These are phyloP conservation scores for Spodoptera frugiperda DNA, from an alignment of 1,140 invertebrate species.

Conservation along the genomic window DNA sequence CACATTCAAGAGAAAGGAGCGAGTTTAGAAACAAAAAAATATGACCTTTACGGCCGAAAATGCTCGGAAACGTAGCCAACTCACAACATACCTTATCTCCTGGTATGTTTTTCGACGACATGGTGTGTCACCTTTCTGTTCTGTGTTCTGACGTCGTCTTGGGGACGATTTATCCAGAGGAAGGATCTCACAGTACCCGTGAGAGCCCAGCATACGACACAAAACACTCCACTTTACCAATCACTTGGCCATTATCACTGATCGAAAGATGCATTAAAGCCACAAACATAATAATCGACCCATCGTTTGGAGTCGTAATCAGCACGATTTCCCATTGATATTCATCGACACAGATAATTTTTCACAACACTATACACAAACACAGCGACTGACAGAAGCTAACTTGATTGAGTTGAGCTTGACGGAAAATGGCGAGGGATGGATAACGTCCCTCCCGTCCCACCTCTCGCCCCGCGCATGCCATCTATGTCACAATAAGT, in stretches of 20 bases:
- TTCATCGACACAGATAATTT: conserved; percentile 84
- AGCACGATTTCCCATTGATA: conserved; percentile 85
- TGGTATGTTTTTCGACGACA: conserved; percentile 83
- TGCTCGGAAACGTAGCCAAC: conserved; percentile 53
- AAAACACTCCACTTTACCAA: conserved; percentile 82
- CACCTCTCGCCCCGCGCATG: conserved; percentile 71
- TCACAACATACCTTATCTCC: conserved; percentile 81
- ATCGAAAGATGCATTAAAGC: conserved; percentile 79
- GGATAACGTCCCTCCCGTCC: conserved; percentile 66
- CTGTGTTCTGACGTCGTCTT: conserved; percentile 77
- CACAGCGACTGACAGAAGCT: conserved; percentile 83
- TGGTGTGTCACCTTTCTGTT: conserved; percentile 78
- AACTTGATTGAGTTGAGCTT: conserved; percentile 82
- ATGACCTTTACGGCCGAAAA: conserved; percentile 69
- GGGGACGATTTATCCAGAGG: conserved; percentile 82
- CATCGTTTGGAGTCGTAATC: conserved; percentile 81
- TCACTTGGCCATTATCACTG: conserved; percentile 84
- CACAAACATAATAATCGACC: conserved; percentile 83
- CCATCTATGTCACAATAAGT: conserved; percentile 51
- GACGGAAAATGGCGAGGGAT: conserved; percentile 84
- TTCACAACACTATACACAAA: conserved; percentile 85
- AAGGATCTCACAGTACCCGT: conserved; percentile 82
- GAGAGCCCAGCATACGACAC: conserved; percentile 84
- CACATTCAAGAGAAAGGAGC: conserved; percentile 73
- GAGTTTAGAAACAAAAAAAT: conserved; percentile 72